Conservation (phyloP, 2,888 invertebrate genomes). For the Cheilosia urbana region DNA sequence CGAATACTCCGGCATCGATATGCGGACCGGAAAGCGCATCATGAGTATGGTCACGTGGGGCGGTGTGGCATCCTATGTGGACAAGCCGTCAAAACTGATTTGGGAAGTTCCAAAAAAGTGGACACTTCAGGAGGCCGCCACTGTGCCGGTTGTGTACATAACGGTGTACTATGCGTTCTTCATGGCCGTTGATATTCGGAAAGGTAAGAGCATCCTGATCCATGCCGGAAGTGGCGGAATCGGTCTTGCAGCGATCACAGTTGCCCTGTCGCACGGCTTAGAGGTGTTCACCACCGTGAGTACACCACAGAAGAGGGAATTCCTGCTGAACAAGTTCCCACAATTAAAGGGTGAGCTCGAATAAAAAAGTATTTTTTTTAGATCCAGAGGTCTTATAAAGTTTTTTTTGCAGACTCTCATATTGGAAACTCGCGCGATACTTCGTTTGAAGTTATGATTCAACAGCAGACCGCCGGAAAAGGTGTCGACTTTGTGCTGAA, state of each 20-base stretch:
- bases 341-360: conserved; percentile 84
- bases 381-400: background rate
- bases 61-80: conserved; percentile 85
- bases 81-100: conserved; percentile 78
- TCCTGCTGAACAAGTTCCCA: conserved; percentile 85
- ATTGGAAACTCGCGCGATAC: conserved; percentile 95
- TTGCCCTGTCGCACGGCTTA: conserved; percentile 87
- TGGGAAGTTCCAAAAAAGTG: conserved; percentile 90
- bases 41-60: conserved; percentile 87
- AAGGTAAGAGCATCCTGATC: conserved; percentile 84
- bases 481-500: conserved; percentile 97
- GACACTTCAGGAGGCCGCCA: conserved; percentile 90
- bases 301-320: conserved; percentile 87
- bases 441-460: conserved; percentile 94
- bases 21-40: conserved; percentile 85
- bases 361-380: too few relatives aligned
- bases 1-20: conserved; percentile 87
- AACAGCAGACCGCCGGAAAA: conserved; percentile 90
- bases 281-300: conserved; percentile 90
- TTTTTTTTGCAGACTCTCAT: conserved; percentile 83
- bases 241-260: conserved; percentile 91
- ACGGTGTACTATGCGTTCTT: conserved; percentile 86
- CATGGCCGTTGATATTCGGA: conserved; percentile 79
- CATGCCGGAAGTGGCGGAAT: conserved; percentile 89
- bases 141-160: conserved; percentile 91